Conservation (phyloP, 2,797 vertebrate genomes). For the Steatocranus sp. region DNA sequence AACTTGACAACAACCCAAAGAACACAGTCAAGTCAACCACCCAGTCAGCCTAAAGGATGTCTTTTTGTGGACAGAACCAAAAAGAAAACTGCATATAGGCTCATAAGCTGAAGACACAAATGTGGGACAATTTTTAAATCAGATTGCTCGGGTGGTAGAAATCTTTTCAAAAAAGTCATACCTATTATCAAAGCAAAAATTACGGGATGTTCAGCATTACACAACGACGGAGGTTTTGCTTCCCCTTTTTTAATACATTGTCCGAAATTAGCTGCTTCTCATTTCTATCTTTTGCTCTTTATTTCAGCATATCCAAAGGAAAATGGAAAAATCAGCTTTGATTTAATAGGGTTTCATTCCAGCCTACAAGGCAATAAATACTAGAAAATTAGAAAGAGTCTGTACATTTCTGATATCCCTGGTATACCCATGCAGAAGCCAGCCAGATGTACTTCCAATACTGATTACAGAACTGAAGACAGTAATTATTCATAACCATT, state of each 20-base stretch:
- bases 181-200: background rate
- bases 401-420: constrained; percentile 52
- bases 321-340: constrained; percentile 24
- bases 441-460: constrained; percentile 20
- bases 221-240: background rate
- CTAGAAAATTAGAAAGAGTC: constrained; percentile 43
- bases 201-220: background rate
- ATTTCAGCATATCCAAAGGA: background rate
- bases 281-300: constrained; percentile 18
- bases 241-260: background rate
- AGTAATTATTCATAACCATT: constrained; percentile 53
- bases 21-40: background rate
- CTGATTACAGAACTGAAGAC: constrained; percentile 50
- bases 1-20: constrained; percentile 12
- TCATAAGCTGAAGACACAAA: background rate
- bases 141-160: background rate
- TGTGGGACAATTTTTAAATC: background rate
- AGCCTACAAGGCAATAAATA: constrained; percentile 43
- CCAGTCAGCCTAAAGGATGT: background rate
- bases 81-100: background rate
- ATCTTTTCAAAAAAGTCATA: background rate
- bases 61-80: background rate
- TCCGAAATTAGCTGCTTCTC: constrained; percentile 17
- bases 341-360: constrained; percentile 57
- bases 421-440: constrained; percentile 12